Evolutionary conservation across 2,797 vertebrate genomes (phyloP).

Genomic region (Fistularia commersonii): DNA sequence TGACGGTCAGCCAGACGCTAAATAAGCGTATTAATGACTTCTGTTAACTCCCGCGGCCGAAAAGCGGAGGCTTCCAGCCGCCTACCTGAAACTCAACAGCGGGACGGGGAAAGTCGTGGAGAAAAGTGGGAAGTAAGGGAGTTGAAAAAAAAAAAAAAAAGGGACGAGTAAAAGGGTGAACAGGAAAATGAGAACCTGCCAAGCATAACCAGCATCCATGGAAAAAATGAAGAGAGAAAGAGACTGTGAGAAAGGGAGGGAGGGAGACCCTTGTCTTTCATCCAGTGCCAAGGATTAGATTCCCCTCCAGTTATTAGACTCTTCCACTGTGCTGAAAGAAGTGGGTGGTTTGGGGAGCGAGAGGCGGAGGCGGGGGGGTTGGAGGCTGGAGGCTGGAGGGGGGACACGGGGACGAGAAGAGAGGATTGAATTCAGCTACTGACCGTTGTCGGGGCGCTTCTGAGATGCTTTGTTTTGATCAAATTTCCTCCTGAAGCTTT

Average conservation of each 20-base stretch:
- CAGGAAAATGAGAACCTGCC: slow-evolving; percentile 54
- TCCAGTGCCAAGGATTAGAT: slow-evolving; percentile 82
- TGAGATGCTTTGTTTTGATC: slow-evolving; percentile 44
- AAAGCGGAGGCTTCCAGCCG: slow-evolving; percentile 9
- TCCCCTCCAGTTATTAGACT: slow-evolving; percentile 82
- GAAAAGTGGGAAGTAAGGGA: slow-evolving; percentile 17
- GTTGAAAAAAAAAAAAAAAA: slow-evolving; percentile 25
- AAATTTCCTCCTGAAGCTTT: slow-evolving; percentile 27
- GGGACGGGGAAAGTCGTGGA: slow-evolving; percentile 26
- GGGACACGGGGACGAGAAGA: slow-evolving; percentile 22
- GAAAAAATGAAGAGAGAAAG: slow-evolving; percentile 66
- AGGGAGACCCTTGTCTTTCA: slow-evolving; percentile 75
- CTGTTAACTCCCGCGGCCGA: slow-evolving; percentile 9
- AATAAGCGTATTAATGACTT: slow-evolving; percentile 2
- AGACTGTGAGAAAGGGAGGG: slow-evolving; percentile 71
- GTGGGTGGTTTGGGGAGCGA: slow-evolving; percentile 58
- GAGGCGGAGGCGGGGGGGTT: background rate
- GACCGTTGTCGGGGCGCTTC: slow-evolving; percentile 42
- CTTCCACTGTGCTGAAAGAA: slow-evolving; percentile 77
- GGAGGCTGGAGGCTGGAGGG: too few species aligned
- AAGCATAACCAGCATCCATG: slow-evolving; percentile 68
- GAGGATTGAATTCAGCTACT: slow-evolving; percentile 49
- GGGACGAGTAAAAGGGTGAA: slow-evolving; percentile 38
- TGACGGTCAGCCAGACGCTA: background rate
- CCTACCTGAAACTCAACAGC: slow-evolving; percentile 34